phyloP scores from a whole-genome alignment of 2,888 invertebrate genomes.

The Perizoma affinitatum region DNA sequence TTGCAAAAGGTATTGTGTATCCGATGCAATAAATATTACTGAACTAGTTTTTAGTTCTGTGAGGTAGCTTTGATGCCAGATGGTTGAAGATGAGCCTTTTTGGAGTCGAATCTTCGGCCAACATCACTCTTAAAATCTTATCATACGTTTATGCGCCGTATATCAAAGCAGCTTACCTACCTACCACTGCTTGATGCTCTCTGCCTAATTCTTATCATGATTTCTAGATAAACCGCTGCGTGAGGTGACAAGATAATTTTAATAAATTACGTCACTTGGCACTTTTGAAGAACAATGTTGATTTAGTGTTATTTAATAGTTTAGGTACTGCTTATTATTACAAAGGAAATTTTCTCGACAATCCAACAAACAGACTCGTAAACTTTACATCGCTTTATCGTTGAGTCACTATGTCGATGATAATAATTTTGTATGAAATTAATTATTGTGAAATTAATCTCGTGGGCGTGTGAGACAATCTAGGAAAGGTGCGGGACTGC shows the following conservation, averaged over 20 bases:
- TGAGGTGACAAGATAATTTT: conserved; percentile 31
- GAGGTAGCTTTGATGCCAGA: conserved; percentile 10
- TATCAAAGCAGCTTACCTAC: conserved; percentile 21
- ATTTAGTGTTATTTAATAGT: conserved; percentile 16
- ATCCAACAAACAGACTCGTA: conserved; percentile 48
- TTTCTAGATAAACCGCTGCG: conserved; percentile 28
- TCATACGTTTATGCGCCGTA: conserved; percentile 27
- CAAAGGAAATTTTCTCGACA: conserved; percentile 6
- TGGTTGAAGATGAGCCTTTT: conserved; percentile 26
- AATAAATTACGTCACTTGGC: conserved; percentile 28
- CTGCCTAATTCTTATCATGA: conserved; percentile 40
- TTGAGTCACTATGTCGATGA: conserved; percentile 47
- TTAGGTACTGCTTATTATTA: background rate
- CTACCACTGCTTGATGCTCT: conserved; percentile 31
- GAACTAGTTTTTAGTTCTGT: conserved; percentile 5
- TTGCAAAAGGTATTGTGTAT: too few relatives aligned
- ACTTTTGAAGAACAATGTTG: conserved; percentile 19
- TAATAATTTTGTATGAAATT: conserved; percentile 38
- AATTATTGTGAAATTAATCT: conserved; percentile 46
- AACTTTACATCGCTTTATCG: conserved; percentile 59
- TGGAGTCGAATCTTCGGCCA: conserved; percentile 25
- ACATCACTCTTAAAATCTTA: conserved; percentile 34
- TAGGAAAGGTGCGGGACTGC: conserved; percentile 34
- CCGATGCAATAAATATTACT: background rate
- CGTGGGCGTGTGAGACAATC: conserved; percentile 6